Conservation (phyloP, 1,140 invertebrate species). For the Trissolcus basalis region DNA sequence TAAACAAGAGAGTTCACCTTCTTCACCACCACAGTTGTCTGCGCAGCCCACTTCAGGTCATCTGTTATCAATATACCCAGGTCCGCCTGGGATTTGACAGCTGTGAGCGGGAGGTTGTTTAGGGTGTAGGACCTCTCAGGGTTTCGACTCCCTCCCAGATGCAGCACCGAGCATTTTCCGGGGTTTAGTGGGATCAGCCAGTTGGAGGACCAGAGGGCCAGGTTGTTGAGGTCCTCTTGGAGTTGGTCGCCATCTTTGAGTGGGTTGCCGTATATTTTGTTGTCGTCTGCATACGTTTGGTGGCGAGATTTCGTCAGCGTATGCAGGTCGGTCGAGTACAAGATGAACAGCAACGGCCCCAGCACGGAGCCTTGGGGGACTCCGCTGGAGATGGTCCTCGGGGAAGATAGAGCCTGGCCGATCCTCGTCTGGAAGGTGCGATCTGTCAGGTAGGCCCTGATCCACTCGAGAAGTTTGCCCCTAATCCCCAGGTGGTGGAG, state of each 20-base stretch:
- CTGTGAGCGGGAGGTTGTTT: no score
- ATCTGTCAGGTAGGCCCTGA: not conserved
- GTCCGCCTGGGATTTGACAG: no score
- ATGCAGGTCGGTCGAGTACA: not conserved
- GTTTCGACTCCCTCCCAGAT: no score
- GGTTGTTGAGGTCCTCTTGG: not conserved
- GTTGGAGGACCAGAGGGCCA: no score
- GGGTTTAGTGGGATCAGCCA: no score
- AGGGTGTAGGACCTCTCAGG: no score
- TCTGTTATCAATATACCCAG: no score
- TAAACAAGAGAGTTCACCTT: no score
- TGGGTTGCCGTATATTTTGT: not conserved
- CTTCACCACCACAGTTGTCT: no score
- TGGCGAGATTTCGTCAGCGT: not conserved
- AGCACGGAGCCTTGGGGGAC: constrained; percentile 1
- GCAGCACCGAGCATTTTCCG: no score
- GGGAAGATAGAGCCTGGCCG: not conserved
- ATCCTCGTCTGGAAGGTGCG: not conserved
- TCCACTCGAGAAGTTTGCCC: constrained; percentile 2
- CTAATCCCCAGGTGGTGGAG: not conserved
- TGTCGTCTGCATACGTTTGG: not conserved
- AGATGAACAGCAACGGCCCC: not conserved
- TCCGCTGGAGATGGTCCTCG: not conserved
- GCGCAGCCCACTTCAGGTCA: no score
- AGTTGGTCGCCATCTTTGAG: not conserved